phyloP scores from a whole-genome alignment of 1,140 invertebrate species.

The Mya arenaria region DNA sequence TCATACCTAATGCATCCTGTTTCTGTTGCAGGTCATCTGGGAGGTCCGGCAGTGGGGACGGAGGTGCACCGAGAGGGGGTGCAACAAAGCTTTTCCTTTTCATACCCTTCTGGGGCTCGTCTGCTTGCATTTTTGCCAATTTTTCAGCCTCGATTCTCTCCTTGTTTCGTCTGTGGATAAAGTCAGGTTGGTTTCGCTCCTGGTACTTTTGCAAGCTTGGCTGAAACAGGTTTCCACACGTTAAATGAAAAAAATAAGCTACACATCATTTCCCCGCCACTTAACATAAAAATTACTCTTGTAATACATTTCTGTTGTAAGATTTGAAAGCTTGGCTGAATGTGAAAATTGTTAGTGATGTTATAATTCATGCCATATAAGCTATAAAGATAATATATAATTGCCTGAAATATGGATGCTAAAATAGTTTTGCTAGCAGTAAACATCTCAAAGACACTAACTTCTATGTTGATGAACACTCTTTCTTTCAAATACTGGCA shows the following conservation, averaged over 20 bases:
- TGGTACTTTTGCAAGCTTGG: conserved; percentile 78
- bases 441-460: too few relatives aligned
- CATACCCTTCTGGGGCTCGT: conserved; percentile 68
- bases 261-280: background rate
- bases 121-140: conserved; percentile 44
- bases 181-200: conserved; percentile 73
- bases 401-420: too few relatives aligned
- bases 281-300: background rate
- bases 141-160: conserved; percentile 69
- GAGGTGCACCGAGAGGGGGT: conserved; percentile 66
- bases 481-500: too few relatives aligned
- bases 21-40: conserved; percentile 74
- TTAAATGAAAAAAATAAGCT: background rate
- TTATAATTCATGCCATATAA: too few relatives aligned
- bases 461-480: too few relatives aligned
- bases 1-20: too few relatives aligned
- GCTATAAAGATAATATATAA: too few relatives aligned
- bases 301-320: too few relatives aligned
- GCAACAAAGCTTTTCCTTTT: conserved; percentile 73
- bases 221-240: conserved; percentile 59
- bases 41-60: conserved; percentile 75
- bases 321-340: background rate
- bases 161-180: conserved; percentile 72
- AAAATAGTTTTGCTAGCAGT: too few relatives aligned
- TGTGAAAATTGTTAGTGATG: too few relatives aligned